Evolutionary conservation across 2,888 invertebrate species (phyloP), one percentile per base, ranked within the genome.

Genomic region (Cephus runcator): DNA sequence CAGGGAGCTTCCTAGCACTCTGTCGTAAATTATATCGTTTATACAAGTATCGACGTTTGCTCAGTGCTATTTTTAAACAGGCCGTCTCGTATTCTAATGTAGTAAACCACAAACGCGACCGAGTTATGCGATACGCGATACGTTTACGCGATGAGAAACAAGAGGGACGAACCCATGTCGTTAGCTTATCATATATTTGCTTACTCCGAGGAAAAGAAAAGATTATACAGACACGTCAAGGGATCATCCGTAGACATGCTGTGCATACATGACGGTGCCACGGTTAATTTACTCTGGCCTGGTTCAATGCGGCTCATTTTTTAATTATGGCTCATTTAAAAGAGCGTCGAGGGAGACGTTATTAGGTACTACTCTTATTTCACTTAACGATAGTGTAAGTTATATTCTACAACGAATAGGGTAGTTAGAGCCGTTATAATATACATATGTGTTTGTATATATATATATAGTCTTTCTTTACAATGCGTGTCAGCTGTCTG

Each of bases 101-200:
- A 84, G 86, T 84, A 85, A 85, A 85, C 86, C 86, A 85, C 86
- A 85, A 86, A 86, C 85, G 85, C 83, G 86, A 86, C 86, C 86
- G 86, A 86, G 86, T 86, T 86, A 86, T 84, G 84, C 85, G 86
- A 85, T 79, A 82, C 79, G 40, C 12, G 79, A 73, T 77, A 77
- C 73, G 78, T 40, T 73, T 78, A 34, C 35, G 35, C n/a, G 35
- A 71, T 34, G 71, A 71, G 71, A 71, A 71, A 34, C 34, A 71
- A 31, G 34, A 71, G 71, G 33, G 71, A 71, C 71, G 56, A 56
- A 15, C 56, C 56, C 23, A 23, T 23, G 56, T 56, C 56, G 23
- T 56, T 23, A 23, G 56, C 56, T 56, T 56, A 56, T 56, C 56
- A 56, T 23, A 56, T 56, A 56, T 56, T 56, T 56, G 56, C 56